These are phyloP conservation scores for Calliphora vomitoria DNA, from an alignment of 2,888 invertebrate genomes.

Conservation along the genomic window DNA sequence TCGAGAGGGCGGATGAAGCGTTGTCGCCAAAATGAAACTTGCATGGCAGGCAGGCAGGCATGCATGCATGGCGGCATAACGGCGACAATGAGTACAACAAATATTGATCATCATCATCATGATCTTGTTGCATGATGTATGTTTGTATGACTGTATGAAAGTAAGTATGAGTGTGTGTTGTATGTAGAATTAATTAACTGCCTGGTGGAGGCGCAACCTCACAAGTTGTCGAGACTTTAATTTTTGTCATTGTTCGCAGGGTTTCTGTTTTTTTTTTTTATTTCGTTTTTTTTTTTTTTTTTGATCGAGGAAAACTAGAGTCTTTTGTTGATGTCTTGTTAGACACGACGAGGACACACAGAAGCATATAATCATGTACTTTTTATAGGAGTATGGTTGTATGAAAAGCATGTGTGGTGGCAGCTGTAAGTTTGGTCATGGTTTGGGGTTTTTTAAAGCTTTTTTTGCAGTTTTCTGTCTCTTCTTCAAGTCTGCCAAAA, in stretches of 20 bases:
- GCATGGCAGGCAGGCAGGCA: constrained; percentile 71
- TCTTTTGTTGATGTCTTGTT: constrained; percentile 79
- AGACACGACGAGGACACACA: constrained; percentile 83
- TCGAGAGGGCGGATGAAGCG: not conserved
- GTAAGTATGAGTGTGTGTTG: constrained; percentile 22
- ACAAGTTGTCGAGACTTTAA: constrained; percentile 76
- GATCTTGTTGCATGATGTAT: constrained; percentile 71
- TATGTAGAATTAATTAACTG: constrained; percentile 82
- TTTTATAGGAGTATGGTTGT: constrained; percentile 30
- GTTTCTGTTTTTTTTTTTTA: constrained; percentile 32
- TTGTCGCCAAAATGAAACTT: constrained; percentile 63
- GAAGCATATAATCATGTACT: constrained; percentile 76
- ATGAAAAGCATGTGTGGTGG: constrained; percentile 72
- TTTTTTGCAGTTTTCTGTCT: constrained; percentile 22
- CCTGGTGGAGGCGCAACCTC: constrained; percentile 77
- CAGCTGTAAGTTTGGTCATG: constrained; percentile 71
- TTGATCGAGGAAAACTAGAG: constrained; percentile 66
- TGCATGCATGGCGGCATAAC: constrained; percentile 74
- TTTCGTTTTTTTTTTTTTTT: constrained; percentile 7
- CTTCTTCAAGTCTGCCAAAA: constrained; percentile 55
- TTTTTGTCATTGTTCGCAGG: constrained; percentile 73
- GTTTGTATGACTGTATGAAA: constrained; percentile 73
- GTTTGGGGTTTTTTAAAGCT: constrained; percentile 41
- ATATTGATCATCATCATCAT: constrained; percentile 72
- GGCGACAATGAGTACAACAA: constrained; percentile 75